These are phyloP conservation scores for Lagopus muta DNA, from an alignment of 2,113 vertebrate genomes.

Conservation along the genomic window DNA sequence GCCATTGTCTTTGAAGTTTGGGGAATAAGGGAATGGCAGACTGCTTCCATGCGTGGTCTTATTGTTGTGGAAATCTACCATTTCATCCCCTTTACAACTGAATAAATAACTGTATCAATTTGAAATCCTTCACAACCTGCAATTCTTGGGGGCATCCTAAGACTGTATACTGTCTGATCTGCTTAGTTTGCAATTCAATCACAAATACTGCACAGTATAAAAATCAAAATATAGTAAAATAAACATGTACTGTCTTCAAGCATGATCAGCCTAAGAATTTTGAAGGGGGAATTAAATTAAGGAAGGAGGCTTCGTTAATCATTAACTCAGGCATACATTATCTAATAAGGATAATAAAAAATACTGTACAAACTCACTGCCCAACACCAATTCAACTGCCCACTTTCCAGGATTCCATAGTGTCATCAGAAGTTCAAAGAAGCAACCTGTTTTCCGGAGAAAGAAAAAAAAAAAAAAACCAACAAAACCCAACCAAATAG, in stretches of 20 bases:
- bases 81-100: constrained; percentile 3
- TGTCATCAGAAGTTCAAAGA: background rate
- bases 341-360: background rate
- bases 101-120: constrained; percentile 16
- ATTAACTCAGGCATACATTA: background rate
- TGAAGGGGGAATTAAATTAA: background rate
- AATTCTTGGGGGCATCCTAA: background rate
- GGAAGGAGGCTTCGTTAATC: background rate
- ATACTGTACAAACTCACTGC: background rate
- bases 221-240: background rate
- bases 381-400: background rate
- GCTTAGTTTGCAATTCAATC: background rate
- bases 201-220: background rate
- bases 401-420: fast-evolving
- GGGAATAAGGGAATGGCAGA: background rate
- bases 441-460: background rate
- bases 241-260: background rate
- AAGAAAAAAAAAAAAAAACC: too few species aligned
- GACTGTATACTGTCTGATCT: background rate
- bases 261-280: background rate
- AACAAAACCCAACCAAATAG: background rate
- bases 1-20: constrained; percentile 11
- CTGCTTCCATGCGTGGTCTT: background rate
- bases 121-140: background rate
- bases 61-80: constrained; percentile 22